phyloP scores from a whole-genome alignment of 2,888 invertebrate species.

The Pteria penguin region DNA sequence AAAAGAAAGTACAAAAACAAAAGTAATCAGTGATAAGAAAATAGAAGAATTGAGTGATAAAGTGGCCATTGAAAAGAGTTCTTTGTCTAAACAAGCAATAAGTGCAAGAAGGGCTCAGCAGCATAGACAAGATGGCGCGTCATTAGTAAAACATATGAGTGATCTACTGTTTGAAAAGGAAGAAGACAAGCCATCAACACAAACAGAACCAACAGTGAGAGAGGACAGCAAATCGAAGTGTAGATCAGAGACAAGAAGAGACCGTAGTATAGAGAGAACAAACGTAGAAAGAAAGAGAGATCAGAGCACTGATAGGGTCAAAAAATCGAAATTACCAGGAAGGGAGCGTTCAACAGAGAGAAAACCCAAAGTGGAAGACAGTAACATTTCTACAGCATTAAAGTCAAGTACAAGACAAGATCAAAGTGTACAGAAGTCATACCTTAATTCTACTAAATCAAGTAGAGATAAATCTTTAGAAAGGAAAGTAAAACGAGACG shows the following conservation, averaged over 20 bases:
- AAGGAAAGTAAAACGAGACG: background rate
- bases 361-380: background rate
- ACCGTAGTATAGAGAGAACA: background rate
- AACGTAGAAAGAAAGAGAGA: background rate
- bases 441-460: no score
- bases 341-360: background rate
- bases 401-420: no score
- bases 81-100: constrained; percentile 4
- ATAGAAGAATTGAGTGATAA: constrained; percentile 1
- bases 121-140: constrained; percentile 19
- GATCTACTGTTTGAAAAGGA: constrained; percentile 18
- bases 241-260: no score
- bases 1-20: constrained; percentile 3
- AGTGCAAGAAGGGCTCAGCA: background rate
- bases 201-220: background rate
- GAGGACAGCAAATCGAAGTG: background rate
- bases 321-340: background rate
- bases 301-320: background rate
- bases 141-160: constrained; percentile 28
- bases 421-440: no score
- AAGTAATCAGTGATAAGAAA: background rate
- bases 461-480: background rate
- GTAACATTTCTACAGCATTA: no score
- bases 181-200: constrained; percentile 1
- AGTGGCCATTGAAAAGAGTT: background rate